These are phyloP conservation scores for Xerus rutilus DNA, from an alignment of 2,797 vertebrate species.

Conservation along the genomic window DNA sequence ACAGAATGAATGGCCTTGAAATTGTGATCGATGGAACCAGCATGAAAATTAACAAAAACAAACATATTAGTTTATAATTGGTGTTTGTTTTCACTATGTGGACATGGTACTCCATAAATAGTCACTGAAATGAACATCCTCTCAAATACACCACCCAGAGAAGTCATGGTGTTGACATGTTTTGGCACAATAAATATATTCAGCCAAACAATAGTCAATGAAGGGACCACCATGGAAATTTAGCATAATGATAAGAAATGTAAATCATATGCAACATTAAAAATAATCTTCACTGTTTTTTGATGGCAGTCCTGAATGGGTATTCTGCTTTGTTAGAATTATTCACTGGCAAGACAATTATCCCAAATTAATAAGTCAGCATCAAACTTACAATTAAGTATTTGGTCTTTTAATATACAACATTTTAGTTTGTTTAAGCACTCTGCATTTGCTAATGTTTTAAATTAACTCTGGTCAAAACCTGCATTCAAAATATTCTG, in stretches of 20 bases:
- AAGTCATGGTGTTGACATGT: conserved; percentile 53
- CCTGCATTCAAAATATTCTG: conserved; percentile 66
- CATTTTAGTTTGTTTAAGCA: conserved; percentile 47
- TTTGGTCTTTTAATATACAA: conserved; percentile 17
- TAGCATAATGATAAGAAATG: conserved; percentile 56
- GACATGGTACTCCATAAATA: conserved; percentile 16
- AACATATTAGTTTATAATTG: conserved; percentile 43
- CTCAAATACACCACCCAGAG: conserved; percentile 46
- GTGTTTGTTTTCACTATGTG: conserved; percentile 40
- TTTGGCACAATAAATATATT: conserved; percentile 72
- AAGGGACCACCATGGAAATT: conserved; percentile 25
- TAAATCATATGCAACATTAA: conserved; percentile 60
- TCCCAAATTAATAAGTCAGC: conserved; percentile 37
- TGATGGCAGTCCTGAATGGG: background rate
- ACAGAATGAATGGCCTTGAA: background rate
- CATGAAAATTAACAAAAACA: conserved; percentile 18
- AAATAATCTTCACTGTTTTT: conserved; percentile 51
- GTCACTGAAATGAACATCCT: conserved; percentile 38
- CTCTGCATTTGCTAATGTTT: conserved; percentile 53
- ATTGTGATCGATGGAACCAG: background rate
- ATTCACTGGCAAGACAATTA: background rate
- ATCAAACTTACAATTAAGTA: conserved; percentile 62
- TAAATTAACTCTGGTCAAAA: conserved; percentile 70
- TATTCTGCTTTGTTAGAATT: conserved; percentile 15
- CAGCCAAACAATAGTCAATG: conserved; percentile 61